Conservation (phyloP, 2,797 vertebrate species). For the Oreortyx pictus region DNA sequence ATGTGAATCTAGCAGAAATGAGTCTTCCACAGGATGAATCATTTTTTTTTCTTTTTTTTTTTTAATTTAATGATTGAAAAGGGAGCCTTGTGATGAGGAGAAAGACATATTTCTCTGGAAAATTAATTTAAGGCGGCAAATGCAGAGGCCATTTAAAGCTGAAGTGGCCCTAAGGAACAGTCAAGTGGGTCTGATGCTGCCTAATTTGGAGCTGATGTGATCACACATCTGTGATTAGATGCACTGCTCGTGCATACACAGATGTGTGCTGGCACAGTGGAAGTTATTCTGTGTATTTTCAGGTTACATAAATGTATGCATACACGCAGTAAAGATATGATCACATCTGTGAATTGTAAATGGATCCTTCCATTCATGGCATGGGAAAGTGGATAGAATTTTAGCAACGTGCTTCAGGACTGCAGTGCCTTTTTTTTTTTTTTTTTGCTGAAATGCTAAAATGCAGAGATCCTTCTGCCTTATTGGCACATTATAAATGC, state of each 20-base stretch:
- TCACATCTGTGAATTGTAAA: background rate
- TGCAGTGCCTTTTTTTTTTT: background rate
- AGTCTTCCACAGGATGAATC: background rate
- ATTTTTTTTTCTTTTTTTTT: background rate
- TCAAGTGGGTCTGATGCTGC: background rate
- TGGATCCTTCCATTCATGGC: background rate
- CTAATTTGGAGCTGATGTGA: background rate
- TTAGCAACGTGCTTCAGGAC: background rate
- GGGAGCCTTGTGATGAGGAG: background rate
- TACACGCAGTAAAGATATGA: background rate
- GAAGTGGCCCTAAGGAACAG: background rate
- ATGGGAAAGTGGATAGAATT: background rate
- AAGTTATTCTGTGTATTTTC: background rate
- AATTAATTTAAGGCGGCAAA: background rate
- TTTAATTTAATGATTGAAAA: background rate
- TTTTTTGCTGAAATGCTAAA: background rate
- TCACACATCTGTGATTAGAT: background rate
- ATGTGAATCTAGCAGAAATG: background rate
- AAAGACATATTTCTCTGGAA: background rate
- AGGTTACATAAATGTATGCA: background rate
- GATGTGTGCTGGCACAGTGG: background rate
- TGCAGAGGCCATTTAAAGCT: background rate
- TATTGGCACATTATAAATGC: background rate
- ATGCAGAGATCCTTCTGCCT: background rate
- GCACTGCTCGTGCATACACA: background rate